A percentile compares a stretch with the other conserved stretches of the same genome.
Conservation (phyloP, 2,888 invertebrate genomes). For the Eristalis arbustorum region DNA sequence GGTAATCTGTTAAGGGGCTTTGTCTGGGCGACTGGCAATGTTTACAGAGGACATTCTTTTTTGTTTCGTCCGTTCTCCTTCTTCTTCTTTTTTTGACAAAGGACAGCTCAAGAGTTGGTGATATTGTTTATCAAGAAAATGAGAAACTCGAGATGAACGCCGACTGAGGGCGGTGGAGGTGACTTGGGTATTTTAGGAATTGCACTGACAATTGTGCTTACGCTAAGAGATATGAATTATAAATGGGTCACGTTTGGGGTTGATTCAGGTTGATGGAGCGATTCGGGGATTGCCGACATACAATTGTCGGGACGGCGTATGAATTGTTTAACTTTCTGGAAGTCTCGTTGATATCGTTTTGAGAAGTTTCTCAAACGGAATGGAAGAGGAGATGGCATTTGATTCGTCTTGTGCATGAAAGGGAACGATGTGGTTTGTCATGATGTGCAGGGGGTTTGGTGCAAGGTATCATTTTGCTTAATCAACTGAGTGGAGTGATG, state of each 20-base stretch:
- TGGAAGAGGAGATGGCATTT: too few relatives aligned
- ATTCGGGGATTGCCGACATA: neutral
- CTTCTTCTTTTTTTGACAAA: neutral
- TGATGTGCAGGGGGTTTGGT: too few relatives aligned
- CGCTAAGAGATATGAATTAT: neutral
- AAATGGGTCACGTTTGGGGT: neutral
- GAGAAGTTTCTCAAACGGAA: too few relatives aligned
- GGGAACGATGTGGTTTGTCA: too few relatives aligned
- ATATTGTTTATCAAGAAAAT: neutral
- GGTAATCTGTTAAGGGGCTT: conserved; percentile 30
- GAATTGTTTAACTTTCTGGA: neutral
- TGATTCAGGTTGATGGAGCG: neutral
- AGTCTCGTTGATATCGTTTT: neutral
- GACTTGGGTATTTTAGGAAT: neutral
- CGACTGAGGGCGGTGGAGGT: neutral
- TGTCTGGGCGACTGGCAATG: neutral
- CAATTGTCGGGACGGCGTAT: neutral
- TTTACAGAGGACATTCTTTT: neutral
- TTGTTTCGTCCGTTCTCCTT: neutral
- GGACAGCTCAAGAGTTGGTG: neutral
- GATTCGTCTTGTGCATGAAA: too few relatives aligned
- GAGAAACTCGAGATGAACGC: neutral
- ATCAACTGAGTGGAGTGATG: too few relatives aligned
- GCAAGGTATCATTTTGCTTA: too few relatives aligned
- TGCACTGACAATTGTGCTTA: neutral